Conservation (phyloP, 2,113 vertebrate genomes). For the Pedionomus torquatus region DNA sequence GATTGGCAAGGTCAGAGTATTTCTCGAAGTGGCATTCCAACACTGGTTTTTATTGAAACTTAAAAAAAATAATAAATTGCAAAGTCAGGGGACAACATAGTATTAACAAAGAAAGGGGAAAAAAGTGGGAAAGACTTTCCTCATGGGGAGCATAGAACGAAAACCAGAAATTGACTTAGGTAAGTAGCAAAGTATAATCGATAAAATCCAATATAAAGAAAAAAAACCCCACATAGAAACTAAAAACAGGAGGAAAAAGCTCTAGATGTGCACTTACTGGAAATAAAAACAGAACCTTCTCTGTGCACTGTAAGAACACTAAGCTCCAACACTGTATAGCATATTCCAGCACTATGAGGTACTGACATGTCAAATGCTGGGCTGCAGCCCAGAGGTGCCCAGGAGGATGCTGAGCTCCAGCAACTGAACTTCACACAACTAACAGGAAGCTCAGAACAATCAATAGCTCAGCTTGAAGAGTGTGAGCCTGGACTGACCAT, state of each 20-base stretch:
- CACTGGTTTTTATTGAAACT: constrained; percentile 15
- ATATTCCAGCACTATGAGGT: neutral
- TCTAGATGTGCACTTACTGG: neutral
- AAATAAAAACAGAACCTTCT: neutral
- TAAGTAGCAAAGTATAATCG: neutral
- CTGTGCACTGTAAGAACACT: neutral
- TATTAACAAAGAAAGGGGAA: neutral
- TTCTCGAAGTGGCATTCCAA: constrained; percentile 56
- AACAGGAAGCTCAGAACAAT: neutral
- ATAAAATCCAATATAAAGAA: neutral
- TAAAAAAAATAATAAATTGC: constrained; percentile 47
- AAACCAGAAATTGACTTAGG: neutral
- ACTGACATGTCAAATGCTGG: neutral
- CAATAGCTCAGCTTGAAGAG: neutral
- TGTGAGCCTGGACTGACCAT: neutral
- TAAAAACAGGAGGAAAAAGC: neutral
- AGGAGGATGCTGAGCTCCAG: neutral
- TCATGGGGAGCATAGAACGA: neutral
- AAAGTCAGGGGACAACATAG: constrained; percentile 21
- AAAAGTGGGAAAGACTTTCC: neutral
- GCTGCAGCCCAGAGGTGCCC: neutral
- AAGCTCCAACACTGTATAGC: neutral
- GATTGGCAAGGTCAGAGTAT: constrained; percentile 60
- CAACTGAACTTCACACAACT: neutral
- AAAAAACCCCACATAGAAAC: neutral